Evolutionary conservation across 2,113 vertebrate species (phyloP), one percentile per base, ranked within the genome.

Genomic region (Epinephelus fuscoguttatus): DNA sequence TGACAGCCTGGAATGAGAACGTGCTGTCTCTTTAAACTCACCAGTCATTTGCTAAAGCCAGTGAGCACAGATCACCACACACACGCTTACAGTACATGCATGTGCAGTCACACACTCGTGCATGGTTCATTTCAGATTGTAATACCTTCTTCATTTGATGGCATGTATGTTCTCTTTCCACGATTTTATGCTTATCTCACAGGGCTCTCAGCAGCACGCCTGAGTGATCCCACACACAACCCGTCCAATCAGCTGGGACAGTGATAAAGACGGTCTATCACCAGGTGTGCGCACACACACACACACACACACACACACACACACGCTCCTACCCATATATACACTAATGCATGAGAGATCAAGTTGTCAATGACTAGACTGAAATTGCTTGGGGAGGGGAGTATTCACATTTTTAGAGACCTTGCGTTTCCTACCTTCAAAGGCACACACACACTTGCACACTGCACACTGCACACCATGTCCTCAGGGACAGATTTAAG

Each of bases 81-180:
- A 61, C 14, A 55, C 69, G 70, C n/a, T 4, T 2, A 56, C 12
- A 30, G 30, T 10, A 63, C 27, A 66, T 33, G 10, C 47, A 42
- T 4, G 42, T 0, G 14, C 64, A 17, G 13, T 47, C 70, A 37
- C 7, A 27, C 15, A 56, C 71, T 72, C 21, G 30, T 9, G 56
- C 45, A 64, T 56, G 67, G 73, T 53, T 77, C 71, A 71, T 53
- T 84, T 80, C 69, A 75, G 12, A 73, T 61, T 72, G 50, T 70
- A 52, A 78, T 67, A 56, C 1, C 52, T 50, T 18, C 30, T 55
- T 84, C 49, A 66, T 60, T 72, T 67, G 30, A 80, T 3, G 59
- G 56, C 30, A 17, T 69, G 66, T 70, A 37, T 49, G 17, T 45
- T 69, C n/a, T 66, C 19, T 64, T 45, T 70, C 4, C 27, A 57